Evolutionary conservation across 1,140 invertebrate species (phyloP).

Genomic region (Homarus americanus): DNA sequence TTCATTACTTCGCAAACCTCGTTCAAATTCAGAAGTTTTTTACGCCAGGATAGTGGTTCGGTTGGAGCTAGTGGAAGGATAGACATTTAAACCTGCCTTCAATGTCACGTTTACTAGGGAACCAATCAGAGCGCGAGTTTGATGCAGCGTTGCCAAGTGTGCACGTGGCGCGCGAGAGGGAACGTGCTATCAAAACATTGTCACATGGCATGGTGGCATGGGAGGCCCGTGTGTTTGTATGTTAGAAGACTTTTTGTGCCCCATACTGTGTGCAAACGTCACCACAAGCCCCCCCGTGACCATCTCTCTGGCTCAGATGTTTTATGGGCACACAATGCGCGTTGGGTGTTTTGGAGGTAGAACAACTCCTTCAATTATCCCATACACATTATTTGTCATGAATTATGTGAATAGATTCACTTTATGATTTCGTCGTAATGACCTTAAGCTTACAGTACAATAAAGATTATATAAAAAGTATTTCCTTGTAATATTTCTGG

Average conservation of each 20-base stretch:
- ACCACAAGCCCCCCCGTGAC: background rate
- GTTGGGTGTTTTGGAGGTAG: too few relatives aligned
- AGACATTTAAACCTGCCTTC: conserved; percentile 69
- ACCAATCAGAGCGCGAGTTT: conserved; percentile 54
- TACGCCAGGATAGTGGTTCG: conserved; percentile 61
- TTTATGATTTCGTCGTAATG: too few relatives aligned
- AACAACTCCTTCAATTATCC: too few relatives aligned
- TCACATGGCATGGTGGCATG: conserved; percentile 64
- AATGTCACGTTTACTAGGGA: conserved; percentile 67
- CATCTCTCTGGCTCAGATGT: too few relatives aligned
- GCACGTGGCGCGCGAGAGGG: conserved; percentile 63
- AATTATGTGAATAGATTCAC: too few relatives aligned
- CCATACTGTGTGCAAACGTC: conserved; percentile 13
- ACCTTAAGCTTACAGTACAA: too few relatives aligned
- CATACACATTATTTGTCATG: too few relatives aligned
- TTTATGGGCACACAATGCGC: too few relatives aligned
- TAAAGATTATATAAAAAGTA: too few relatives aligned
- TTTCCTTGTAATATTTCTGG: too few relatives aligned
- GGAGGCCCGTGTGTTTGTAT: conserved; percentile 37
- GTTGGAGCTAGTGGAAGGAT: conserved; percentile 61
- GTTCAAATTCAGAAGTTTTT: conserved; percentile 49
- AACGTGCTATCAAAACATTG: conserved; percentile 70
- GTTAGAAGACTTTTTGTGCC: conserved; percentile 50
- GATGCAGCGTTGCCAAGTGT: conserved; percentile 60
- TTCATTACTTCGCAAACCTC: conserved; percentile 62